Conservation (phyloP, 2,113 vertebrate genomes). For the Vimba vimba region DNA sequence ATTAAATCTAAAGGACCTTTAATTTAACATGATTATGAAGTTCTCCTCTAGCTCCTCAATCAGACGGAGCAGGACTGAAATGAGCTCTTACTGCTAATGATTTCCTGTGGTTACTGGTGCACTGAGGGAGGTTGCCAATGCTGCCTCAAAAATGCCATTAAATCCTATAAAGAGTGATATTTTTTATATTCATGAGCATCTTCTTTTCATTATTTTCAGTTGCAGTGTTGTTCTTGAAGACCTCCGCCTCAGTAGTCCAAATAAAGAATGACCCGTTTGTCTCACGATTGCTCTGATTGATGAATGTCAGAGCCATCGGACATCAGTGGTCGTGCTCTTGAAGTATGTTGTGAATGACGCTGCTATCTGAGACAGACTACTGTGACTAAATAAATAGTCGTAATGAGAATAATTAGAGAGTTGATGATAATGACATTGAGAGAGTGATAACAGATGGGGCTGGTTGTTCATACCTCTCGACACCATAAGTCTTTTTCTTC, state of each 20-base stretch:
- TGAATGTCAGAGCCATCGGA: neutral
- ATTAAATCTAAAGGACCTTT: constrained; percentile 77
- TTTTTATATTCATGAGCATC: constrained; percentile 1
- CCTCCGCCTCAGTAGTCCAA: neutral
- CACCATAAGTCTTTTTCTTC: constrained; percentile 39
- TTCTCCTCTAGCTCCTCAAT: constrained; percentile 73
- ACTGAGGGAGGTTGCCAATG: constrained; percentile 31
- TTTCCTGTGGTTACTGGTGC: constrained; percentile 62
- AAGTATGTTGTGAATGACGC: constrained; percentile 11
- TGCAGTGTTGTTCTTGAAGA: neutral
- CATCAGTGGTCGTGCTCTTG: neutral
- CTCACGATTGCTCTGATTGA: neutral
- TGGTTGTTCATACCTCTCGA: constrained; percentile 53
- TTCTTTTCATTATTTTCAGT: constrained; percentile 23
- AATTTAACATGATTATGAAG: constrained; percentile 80
- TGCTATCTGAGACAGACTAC: constrained; percentile 28
- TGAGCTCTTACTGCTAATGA: constrained; percentile 72
- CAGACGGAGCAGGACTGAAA: constrained; percentile 64
- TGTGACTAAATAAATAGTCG: constrained; percentile 53
- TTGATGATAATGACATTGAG: constrained; percentile 53
- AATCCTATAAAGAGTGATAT: neutral
- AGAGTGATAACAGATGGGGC: constrained; percentile 59
- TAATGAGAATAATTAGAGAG: constrained; percentile 61
- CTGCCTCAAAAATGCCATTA: constrained; percentile 13
- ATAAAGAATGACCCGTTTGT: neutral